These are phyloP conservation scores for Hirundo rustica DNA, from an alignment of 2,797 vertebrate species.

Conservation along the genomic window DNA sequence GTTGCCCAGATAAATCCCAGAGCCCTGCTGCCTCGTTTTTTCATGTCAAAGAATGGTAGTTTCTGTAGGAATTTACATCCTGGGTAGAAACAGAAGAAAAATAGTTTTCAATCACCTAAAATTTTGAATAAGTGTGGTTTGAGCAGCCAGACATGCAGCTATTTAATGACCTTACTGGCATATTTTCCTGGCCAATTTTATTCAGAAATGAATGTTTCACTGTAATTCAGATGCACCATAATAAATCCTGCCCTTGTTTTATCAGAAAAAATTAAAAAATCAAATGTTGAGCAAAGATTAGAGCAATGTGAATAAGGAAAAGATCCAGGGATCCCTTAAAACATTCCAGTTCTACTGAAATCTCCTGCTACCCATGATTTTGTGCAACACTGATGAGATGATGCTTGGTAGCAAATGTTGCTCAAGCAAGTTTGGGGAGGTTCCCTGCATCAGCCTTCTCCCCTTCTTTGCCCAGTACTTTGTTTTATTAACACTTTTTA, in stretches of 20 bases:
- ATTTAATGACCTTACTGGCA: not conserved
- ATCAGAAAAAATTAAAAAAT: not conserved
- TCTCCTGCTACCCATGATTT: not conserved
- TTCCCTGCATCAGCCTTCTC: not conserved
- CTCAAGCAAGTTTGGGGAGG: not conserved
- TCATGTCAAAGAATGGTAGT: not conserved
- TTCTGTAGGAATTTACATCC: not conserved
- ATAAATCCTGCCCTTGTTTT: not conserved
- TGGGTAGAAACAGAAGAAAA: not conserved
- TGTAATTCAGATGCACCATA: not conserved
- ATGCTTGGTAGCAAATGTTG: not conserved
- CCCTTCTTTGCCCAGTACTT: rapidly evolving
- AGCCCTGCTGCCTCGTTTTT: not conserved
- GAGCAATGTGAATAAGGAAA: not conserved
- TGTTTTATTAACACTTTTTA: not conserved
- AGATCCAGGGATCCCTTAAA: not conserved
- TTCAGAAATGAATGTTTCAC: not conserved
- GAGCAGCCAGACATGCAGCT: not conserved
- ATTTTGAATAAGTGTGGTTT: not conserved
- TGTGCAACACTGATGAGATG: not conserved
- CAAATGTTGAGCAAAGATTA: not conserved
- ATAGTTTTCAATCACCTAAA: not conserved
- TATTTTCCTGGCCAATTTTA: not conserved
- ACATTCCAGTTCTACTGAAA: not conserved
- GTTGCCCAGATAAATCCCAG: not conserved